Evolutionary conservation across 2,888 invertebrate species (phyloP).

Genomic region (Melanophora roralis): DNA sequence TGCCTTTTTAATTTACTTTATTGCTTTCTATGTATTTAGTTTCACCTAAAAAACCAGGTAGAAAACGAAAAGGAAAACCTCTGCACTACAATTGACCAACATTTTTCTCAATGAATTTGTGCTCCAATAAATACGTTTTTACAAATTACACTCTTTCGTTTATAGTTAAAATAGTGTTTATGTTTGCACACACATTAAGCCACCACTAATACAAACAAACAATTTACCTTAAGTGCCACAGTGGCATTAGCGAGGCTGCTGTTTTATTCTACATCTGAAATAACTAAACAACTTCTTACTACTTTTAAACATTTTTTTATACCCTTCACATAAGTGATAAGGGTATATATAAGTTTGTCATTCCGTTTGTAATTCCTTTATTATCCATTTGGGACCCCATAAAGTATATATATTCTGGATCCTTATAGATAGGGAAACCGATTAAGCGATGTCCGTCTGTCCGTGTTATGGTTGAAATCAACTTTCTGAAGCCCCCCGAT

Average conservation of each 20-base stretch:
- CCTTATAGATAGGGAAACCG: too few species aligned
- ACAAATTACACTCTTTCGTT: slow-evolving; percentile 58
- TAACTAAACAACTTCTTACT: background rate
- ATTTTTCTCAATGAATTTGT: slow-evolving; percentile 76
- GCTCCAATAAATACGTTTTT: slow-evolving; percentile 72
- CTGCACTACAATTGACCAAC: slow-evolving; percentile 68
- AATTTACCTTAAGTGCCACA: slow-evolving; percentile 54
- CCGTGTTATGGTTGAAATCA: too few species aligned
- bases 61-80: background rate
- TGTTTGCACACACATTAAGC: slow-evolving; percentile 35
- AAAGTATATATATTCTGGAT: too few species aligned
- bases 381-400: too few species aligned
- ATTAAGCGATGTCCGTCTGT: too few species aligned
- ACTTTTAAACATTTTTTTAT: slow-evolving; percentile 30
- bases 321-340: too few species aligned
- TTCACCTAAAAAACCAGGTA: background rate
- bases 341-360: too few species aligned
- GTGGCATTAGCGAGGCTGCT: slow-evolving; percentile 9
- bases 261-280: slow-evolving; percentile 28
- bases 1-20: slow-evolving; percentile 47
- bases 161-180: slow-evolving; percentile 56
- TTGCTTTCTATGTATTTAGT: slow-evolving; percentile 37
- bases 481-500: too few species aligned
- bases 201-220: slow-evolving; percentile 35
- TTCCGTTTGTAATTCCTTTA: too few species aligned